Evolutionary conservation across 2,888 invertebrate genomes (phyloP).

Genomic region (Tipula confusa): DNA sequence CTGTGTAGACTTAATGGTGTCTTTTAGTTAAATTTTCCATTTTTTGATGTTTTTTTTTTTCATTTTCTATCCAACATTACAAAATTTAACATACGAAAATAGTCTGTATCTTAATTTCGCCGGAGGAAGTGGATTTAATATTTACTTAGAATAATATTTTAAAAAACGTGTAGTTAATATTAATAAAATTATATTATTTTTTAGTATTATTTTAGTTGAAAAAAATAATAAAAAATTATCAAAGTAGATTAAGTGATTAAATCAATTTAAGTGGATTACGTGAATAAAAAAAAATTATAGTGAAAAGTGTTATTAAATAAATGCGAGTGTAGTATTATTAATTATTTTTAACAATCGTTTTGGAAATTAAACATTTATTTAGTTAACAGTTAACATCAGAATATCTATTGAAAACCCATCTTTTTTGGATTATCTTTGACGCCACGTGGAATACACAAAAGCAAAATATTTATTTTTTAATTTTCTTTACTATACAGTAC

Average conservation of each 20-base stretch:
- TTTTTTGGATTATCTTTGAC: neutral
- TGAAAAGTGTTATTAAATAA: neutral
- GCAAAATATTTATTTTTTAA: neutral
- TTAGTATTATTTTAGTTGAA: neutral
- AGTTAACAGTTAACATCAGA: neutral
- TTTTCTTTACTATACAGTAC: neutral
- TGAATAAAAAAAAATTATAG: neutral
- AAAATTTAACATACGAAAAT: neutral
- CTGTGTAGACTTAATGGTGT: slow-evolving; percentile 28
- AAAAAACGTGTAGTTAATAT: neutral
- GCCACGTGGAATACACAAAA: neutral
- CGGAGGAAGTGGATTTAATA: neutral
- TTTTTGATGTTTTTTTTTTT: slow-evolving; percentile 29
- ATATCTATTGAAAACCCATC: neutral
- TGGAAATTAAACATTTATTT: neutral
- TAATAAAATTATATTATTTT: neutral
- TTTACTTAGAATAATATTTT: neutral
- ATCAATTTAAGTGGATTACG: neutral
- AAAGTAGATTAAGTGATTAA: neutral
- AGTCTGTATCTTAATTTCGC: neutral
- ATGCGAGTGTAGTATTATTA: neutral
- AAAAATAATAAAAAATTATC: neutral
- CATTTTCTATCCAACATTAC: neutral
- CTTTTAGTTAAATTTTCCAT: neutral
- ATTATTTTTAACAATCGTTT: neutral